phyloP scores from a whole-genome alignment of 2,113 vertebrate species.

The Setophaga kirtlandii region DNA sequence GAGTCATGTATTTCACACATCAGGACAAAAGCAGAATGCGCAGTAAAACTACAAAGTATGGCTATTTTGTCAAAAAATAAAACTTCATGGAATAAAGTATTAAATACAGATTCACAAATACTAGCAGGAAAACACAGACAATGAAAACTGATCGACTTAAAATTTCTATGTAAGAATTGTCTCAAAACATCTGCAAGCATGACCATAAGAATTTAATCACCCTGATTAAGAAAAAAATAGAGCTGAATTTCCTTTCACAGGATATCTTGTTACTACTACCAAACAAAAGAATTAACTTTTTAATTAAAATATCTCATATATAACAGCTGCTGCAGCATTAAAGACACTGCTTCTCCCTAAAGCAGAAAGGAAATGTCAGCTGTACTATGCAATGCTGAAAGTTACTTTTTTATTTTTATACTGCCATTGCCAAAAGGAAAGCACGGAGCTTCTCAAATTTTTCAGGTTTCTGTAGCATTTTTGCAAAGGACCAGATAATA shows the following conservation, averaged over 20 bases:
- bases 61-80: neutral
- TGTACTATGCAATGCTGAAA: neutral
- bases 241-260: constrained; percentile 20
- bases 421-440: constrained; percentile 5
- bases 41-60: neutral
- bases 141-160: neutral
- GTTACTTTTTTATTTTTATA: neutral
- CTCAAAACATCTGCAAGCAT: constrained; percentile 36
- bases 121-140: neutral
- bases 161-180: neutral
- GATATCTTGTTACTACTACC: constrained; percentile 30
- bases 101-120: neutral
- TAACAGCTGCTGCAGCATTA: constrained; percentile 4
- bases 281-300: constrained; percentile 22
- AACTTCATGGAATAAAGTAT: neutral
- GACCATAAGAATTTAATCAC: constrained; percentile 18
- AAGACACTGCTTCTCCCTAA: neutral
- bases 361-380: constrained; percentile 3
- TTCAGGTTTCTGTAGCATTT: neutral
- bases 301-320: constrained; percentile 13
- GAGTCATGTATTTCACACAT: neutral
- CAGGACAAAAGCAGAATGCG: neutral
- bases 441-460: neutral
- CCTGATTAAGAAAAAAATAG: neutral
- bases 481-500: neutral